Evolutionary conservation across 2,113 vertebrate genomes (phyloP).

Genomic region (Myotis yumanensis): DNA sequence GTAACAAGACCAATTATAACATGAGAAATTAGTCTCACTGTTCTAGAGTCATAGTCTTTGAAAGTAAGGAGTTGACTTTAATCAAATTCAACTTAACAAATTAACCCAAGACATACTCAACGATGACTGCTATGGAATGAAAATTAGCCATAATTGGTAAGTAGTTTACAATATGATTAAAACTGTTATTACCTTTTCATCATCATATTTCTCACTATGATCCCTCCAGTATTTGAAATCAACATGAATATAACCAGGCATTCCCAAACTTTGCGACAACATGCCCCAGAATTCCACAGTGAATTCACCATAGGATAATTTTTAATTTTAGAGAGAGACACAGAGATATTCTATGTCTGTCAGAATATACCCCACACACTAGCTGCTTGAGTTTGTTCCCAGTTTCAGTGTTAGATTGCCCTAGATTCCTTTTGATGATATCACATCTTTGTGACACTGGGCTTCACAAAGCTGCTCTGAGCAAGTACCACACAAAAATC

Average conservation of each 20-base stretch:
- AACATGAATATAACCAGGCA: neutral
- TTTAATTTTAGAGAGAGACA: slow-evolving; percentile 23
- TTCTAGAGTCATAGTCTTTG: neutral
- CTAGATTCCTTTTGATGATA: neutral
- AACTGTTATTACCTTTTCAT: neutral
- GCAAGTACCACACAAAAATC: neutral
- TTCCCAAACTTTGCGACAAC: neutral
- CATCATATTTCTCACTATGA: neutral
- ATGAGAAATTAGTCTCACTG: neutral
- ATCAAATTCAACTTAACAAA: slow-evolving; percentile 28
- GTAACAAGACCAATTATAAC: neutral
- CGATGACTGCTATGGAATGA: neutral
- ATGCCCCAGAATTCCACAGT: neutral
- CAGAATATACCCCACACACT: neutral
- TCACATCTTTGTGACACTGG: neutral
- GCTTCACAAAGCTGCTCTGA: neutral
- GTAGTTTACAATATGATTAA: neutral
- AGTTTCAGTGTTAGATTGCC: neutral
- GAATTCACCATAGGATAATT: neutral
- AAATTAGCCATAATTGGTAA: neutral
- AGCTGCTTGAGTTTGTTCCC: neutral
- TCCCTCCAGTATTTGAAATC: neutral
- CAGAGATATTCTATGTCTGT: neutral
- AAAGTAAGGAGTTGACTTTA: neutral
- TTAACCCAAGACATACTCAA: neutral